phyloP scores from a whole-genome alignment of 2,113 vertebrate species.

The Barbus barbus region DNA sequence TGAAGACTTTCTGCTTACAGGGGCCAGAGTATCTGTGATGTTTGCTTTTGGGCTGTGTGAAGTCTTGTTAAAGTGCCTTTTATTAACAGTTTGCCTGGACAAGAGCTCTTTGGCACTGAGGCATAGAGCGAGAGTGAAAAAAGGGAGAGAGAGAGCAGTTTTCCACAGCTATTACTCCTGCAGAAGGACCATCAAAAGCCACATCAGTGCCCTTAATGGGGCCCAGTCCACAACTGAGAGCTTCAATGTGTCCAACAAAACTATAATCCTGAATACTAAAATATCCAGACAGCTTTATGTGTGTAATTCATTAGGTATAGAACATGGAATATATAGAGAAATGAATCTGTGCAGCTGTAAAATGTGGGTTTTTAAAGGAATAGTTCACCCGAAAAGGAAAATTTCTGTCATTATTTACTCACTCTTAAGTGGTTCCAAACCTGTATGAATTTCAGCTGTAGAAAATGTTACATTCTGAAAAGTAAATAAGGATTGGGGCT shows the following conservation, averaged over 20 bases:
- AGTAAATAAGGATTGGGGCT: neutral
- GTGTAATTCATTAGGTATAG: constrained; percentile 36
- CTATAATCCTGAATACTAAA: constrained; percentile 38
- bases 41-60: constrained; percentile 49
- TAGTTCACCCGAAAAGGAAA: neutral
- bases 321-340: constrained; percentile 5
- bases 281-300: constrained; percentile 41
- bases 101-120: constrained; percentile 35
- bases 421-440: neutral
- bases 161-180: constrained; percentile 37
- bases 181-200: constrained; percentile 45
- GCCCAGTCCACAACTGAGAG: constrained; percentile 47
- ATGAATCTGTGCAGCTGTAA: constrained; percentile 16
- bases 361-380: constrained; percentile 10
- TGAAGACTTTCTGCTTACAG: constrained; percentile 40
- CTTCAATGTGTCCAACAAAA: constrained; percentile 44
- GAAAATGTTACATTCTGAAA: neutral
- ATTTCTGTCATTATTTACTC: neutral
- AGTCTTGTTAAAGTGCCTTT: constrained; percentile 57
- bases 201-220: constrained; percentile 50
- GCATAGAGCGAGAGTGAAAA: constrained; percentile 12
- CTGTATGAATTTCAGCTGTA: neutral
- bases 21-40: constrained; percentile 46
- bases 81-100: constrained; percentile 55
- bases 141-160: neutral